Conservation (phyloP, 1,140 invertebrate genomes). For the Homarus americanus region DNA sequence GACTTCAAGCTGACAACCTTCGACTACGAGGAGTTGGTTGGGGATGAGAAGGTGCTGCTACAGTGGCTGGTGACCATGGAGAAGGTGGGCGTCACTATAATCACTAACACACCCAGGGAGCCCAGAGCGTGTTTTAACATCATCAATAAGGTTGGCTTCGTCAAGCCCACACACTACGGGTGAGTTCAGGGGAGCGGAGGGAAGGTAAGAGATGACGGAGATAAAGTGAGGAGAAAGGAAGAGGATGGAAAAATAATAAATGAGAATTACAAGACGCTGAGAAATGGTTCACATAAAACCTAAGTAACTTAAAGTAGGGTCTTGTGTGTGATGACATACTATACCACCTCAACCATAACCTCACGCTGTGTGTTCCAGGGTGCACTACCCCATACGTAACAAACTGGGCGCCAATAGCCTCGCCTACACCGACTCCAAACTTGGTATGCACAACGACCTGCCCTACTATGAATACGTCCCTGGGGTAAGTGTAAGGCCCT, state of each 20-base stretch:
- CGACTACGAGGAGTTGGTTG: constrained; percentile 80
- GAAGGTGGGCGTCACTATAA: constrained; percentile 81
- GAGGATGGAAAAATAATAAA: not conserved
- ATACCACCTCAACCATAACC: not conserved
- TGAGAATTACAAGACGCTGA: not conserved
- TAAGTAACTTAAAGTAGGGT: not conserved
- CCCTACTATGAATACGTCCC: constrained; percentile 51
- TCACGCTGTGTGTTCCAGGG: constrained; percentile 7
- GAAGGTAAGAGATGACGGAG: too few species aligned
- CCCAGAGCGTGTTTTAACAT: constrained; percentile 80
- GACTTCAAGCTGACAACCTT: constrained; percentile 69
- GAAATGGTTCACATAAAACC: not conserved
- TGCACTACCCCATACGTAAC: constrained; percentile 52
- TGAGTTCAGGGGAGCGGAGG: constrained; percentile 72
- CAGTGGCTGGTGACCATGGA: constrained; percentile 82
- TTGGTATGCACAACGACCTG: constrained; percentile 56
- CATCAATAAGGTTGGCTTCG: constrained; percentile 82
- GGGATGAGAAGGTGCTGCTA: constrained; percentile 78
- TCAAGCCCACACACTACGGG: constrained; percentile 84
- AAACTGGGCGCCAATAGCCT: constrained; percentile 35
- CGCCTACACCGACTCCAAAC: constrained; percentile 43
- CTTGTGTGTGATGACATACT: not conserved
- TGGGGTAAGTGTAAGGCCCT: constrained; percentile 51
- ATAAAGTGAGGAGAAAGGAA: not conserved
- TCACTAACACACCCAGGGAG: constrained; percentile 80